Evolutionary conservation across 2,797 vertebrate genomes (phyloP), one percentile per base, ranked within the genome.

Genomic region (Megaceryle alcyon): DNA sequence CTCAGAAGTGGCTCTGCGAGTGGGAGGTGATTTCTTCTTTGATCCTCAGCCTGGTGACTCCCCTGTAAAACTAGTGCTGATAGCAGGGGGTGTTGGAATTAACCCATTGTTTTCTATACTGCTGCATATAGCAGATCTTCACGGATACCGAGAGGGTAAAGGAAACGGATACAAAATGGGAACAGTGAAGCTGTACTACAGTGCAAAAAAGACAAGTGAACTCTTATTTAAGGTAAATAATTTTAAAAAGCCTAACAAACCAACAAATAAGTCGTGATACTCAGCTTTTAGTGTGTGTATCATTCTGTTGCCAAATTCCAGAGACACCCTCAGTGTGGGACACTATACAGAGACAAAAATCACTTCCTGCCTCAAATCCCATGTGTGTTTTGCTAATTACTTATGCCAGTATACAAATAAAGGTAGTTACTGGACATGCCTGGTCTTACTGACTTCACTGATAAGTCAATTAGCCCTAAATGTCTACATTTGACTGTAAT

Each of bases 51-150:
- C 99, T 33, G 96, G 97, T n/a, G 99, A 99, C 51, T 96, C 98
- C 21, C 94, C 98, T 5, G 96, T 98, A 94, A 98, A 99, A 91
- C 96, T 99, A 71, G 98, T 99, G 91, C 96, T 99, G 94, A 98
- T 99, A 83, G 99, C 99, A 4, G 99, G 99, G 20, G 99, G 99
- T 14, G 99, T 99, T 5, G 99, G 99, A 88, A 99, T 99, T 97
- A 99, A 99, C 97, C 99, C 99, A 8, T 97, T 99, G 88, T 99
- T 99, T 97, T 99, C 99, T 90, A 99, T 99, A 96, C 98, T 99
- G 94, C 96, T 99, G 82, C 99, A 99, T 92, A 44, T 98, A 5
- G 96, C 97, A 7, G 99, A 99, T 92, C 98, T 99, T 94, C 98
- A 98, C 68, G 97, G 87, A 69, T 94, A 97, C 29, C 89, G 83